Base-by-base conservation (phyloP, 2,113 vertebrate species). In the Ascaphus truei region DNA sequence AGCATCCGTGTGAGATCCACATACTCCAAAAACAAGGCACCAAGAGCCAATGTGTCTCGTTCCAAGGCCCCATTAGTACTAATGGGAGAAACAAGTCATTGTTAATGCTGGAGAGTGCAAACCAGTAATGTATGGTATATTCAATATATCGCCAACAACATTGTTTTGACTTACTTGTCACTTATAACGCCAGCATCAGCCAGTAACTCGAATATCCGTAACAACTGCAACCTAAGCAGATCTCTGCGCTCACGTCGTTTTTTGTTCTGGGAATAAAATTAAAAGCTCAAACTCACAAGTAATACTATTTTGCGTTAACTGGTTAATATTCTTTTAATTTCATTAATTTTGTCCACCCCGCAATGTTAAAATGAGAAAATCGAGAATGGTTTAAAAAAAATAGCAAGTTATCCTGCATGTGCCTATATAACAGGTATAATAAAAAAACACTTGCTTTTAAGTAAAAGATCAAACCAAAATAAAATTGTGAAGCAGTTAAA, bases 1-100 rank as follows among this genome's bases (percentile, higher is more conserved):
- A 99, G 94, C 97, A 98, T 98, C 52, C 97, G 91, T 16, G 96
- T 99, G 68, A 98, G 83, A 81, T 99, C 97, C 71, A 99, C 94
- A 0, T 99, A 99, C 76, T 99, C 97, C 8, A 99, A 87, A 76
- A 99, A 98, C 75, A 98, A 87, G 30, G 96, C 96, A 53, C 96
- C 96, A 30, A 99, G 88, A 10, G 96, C 96, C 78, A 98, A 78
- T 0, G 94, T 97, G 39, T 99, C 97, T 5, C 97, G 89, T 81
- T 99, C 97, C 64, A 99, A 81, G 48, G 97, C 97, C 60, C 97
- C 97, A 43, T 96, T 99, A 47, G 95, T 98, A 78, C 97, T 99
- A 69, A 1, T 36, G 15, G 43, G 9, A 76, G 82, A 75, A 57
- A 51, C 69, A 76, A 13, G 12, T 11, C n/a, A n/a, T n/a, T n/a